Percentiles rank a stretch among this genome's conserved stretches.
These are phyloP conservation scores for Tichodroma muraria DNA, from an alignment of 2,113 vertebrate genomes.

Conservation along the genomic window DNA sequence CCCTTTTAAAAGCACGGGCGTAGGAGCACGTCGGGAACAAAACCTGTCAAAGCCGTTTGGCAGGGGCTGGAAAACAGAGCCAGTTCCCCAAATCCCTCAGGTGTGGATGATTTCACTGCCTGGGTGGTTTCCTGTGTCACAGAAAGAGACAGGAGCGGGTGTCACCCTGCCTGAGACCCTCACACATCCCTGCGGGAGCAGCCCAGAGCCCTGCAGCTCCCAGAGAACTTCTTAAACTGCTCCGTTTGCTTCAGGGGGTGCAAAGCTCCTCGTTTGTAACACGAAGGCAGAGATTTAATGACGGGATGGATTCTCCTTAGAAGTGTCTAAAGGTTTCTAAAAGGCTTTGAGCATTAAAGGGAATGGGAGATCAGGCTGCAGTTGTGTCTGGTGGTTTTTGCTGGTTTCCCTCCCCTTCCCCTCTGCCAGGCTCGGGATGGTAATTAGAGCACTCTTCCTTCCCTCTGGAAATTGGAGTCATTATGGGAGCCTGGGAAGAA, in stretches of 20 bases:
- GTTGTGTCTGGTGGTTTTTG: neutral
- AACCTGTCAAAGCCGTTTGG: neutral
- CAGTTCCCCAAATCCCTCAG: neutral
- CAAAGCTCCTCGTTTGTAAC: neutral
- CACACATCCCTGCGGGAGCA: neutral
- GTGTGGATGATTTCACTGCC: neutral
- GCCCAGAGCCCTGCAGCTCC: neutral
- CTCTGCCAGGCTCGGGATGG: neutral
- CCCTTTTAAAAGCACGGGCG: rapidly evolving
- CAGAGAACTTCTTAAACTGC: neutral
- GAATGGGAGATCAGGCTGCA: neutral
- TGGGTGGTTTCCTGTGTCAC: neutral
- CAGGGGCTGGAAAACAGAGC: neutral
- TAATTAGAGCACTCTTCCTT: neutral
- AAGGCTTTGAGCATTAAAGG: conserved; percentile 15
- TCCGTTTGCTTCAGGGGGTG: neutral
- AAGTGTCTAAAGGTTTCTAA: conserved; percentile 2
- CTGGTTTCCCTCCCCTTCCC: neutral
- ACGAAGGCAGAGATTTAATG: neutral
- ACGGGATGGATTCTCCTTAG: neutral
- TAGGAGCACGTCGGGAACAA: neutral
- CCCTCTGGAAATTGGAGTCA: neutral
- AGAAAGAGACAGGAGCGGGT: neutral
- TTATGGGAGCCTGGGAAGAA: neutral
- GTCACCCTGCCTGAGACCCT: neutral